Conservation (phyloP, 2,888 invertebrate genomes). For the Crematogaster levior region DNA sequence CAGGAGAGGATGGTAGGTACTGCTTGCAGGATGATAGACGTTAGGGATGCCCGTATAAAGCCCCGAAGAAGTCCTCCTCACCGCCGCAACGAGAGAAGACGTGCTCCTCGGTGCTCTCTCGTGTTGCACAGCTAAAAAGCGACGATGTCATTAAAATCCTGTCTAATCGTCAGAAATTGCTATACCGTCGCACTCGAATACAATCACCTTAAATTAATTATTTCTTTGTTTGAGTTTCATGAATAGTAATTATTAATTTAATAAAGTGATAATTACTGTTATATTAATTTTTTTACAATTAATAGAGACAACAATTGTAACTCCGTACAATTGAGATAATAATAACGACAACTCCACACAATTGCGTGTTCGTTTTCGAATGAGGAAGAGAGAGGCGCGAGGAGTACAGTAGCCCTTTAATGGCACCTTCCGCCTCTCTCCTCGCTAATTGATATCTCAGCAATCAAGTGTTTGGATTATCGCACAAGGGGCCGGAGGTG, state of each 20-base stretch:
- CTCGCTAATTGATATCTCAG: constrained; percentile 84
- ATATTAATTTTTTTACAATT: background rate
- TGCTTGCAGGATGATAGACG: constrained; percentile 80
- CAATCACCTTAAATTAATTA: background rate
- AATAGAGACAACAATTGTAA: background rate
- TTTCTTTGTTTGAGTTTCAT: background rate
- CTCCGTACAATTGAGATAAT: background rate
- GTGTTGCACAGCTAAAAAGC: constrained; percentile 93
- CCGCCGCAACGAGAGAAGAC: constrained; percentile 83
- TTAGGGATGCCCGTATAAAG: constrained; percentile 84
- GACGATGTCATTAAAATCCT: constrained; percentile 53
- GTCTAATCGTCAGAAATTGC: background rate
- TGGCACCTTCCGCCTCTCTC: constrained; percentile 57
- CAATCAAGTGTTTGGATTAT: constrained; percentile 85
- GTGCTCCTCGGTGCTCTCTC: constrained; percentile 92
- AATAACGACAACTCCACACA: background rate
- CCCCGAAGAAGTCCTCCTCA: constrained; percentile 85
- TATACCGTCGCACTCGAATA: background rate
- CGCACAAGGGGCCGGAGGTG: constrained; percentile 68
- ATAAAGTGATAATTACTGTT: background rate
- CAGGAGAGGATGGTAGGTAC: constrained; percentile 83
- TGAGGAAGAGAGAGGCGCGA: background rate
- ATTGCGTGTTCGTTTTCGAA: background rate
- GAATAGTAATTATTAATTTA: background rate
- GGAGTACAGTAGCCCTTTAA: constrained; percentile 59